Percentiles rank a stretch among this genome's conserved stretches.
Evolutionary conservation across 2,113 vertebrate genomes (phyloP).

Genomic region (Mesocricetus auratus): DNA sequence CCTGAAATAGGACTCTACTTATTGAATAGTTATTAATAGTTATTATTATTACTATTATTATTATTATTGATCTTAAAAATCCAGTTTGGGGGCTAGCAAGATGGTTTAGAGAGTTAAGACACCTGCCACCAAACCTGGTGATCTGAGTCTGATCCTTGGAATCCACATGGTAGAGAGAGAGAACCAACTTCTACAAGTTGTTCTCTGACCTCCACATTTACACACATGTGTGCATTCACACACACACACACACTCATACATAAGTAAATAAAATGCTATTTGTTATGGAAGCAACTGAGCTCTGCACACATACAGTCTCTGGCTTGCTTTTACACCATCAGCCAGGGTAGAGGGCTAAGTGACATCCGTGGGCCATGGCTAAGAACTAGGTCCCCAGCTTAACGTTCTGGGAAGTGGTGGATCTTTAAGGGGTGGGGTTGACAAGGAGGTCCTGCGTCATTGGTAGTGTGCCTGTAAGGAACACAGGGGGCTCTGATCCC

Average conservation of each 20-base stretch:
- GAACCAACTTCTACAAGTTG: not conserved
- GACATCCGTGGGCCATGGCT: not conserved
- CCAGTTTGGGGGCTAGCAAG: not conserved
- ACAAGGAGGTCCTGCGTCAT: not conserved
- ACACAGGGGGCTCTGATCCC: not conserved
- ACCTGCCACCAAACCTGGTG: not conserved
- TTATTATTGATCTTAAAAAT: not conserved
- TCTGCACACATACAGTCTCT: not conserved
- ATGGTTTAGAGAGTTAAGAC: not conserved
- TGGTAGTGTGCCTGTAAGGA: too few relatives aligned
- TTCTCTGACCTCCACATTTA: not conserved
- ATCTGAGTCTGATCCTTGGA: not conserved
- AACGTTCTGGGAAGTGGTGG: not conserved
- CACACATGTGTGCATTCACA: too few relatives aligned
- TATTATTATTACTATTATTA: not conserved
- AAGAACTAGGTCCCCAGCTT: not conserved
- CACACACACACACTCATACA: not conserved
- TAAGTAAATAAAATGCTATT: not conserved
- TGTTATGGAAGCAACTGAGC: not conserved
- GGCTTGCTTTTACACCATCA: rapidly evolving
- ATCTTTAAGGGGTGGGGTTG: not conserved
- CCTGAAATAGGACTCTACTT: not conserved
- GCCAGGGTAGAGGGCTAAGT: not conserved
- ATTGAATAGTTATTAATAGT: not conserved
- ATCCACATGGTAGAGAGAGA: not conserved